Base-by-base conservation (phyloP, 2,888 invertebrate genomes). In the Willowsia nigromaculata region DNA sequence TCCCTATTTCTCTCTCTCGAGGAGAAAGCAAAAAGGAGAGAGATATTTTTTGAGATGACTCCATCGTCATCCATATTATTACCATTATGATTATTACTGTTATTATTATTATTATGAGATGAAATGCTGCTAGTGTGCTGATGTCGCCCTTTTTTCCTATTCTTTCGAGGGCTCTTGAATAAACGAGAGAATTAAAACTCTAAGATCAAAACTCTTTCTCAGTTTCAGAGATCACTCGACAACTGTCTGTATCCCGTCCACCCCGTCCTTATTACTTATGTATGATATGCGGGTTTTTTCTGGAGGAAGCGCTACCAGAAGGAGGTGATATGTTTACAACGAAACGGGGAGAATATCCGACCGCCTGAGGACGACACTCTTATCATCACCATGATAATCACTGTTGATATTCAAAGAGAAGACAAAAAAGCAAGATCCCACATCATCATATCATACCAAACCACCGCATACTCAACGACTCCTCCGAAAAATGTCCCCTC, bases 1-100 rank as follows among this genome's bases (percentile, higher is more conserved):
- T 62, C 59, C 25, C 47, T 2, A 13, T 88, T 80, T 89, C 82
- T 90, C 83, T 85, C 89, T 71, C 65, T 30, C 18, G 22, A 25
- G 15, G n/a, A 37, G 40, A 74, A 13, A 7, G 13, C 2, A 47
- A 13, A 13, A 47, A 13, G 13, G 2, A 27, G 11, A 59, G 59
- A 59, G 68, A 30, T 2, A 47, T 15, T 30, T 22, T 59, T 65
- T 65, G 33, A 37, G 68, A 68, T 37, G 18, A 68, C 37, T 37
- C 37, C 37, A 68, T 68, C n/a, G n/a, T n/a, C 62, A 30, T 68
- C 33, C 68, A 68, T 68, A 68, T 33, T 68, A 37, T 68, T 68
- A 37, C 68, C 33, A 68, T 33, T 37, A 33, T 18, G n/a, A 68
- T 68, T 65, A 65, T 62, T 30, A 62, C 13, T 27, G n/a, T 62